phyloP scores from a whole-genome alignment of 37 sponge, comb jelly and placozoan species.

The Chondrilla cf. caribensis region DNA sequence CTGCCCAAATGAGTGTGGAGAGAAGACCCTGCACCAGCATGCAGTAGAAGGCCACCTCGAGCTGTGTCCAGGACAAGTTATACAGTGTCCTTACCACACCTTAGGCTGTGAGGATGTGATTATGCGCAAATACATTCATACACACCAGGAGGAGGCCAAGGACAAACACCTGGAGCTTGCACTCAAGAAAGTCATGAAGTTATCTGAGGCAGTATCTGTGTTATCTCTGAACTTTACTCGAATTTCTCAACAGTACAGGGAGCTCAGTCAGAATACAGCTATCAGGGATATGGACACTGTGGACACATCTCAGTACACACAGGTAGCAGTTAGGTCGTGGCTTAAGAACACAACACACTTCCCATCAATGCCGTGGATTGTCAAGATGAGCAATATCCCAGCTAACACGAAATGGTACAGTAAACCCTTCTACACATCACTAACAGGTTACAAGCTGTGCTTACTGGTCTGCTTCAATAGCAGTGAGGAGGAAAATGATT shows the following conservation, averaged over 20 bases:
- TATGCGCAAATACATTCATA: neutral
- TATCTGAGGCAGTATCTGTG: neutral
- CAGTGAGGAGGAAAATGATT: neutral
- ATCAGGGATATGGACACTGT: too few relatives aligned
- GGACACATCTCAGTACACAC: neutral
- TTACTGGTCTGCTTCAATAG: neutral
- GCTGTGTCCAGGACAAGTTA: neutral
- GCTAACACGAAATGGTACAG: neutral
- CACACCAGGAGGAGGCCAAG: neutral
- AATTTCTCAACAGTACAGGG: too few relatives aligned
- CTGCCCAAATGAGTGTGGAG: conserved; percentile 5
- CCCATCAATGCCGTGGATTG: conserved; percentile 9
- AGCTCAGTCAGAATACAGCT: too few relatives aligned
- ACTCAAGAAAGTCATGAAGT: neutral
- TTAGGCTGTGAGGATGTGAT: neutral
- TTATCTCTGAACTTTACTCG: neutral
- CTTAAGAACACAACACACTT: conserved; percentile 1
- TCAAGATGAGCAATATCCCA: neutral
- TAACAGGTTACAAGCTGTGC: conserved; percentile 12
- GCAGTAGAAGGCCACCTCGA: neutral
- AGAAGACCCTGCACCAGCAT: neutral
- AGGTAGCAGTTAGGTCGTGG: neutral
- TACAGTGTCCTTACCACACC: neutral
- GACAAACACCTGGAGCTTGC: conserved; percentile 2
- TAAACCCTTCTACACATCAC: neutral